Conservation (phyloP, 2,888 invertebrate genomes). For the Omphaloscelis lunosa region DNA sequence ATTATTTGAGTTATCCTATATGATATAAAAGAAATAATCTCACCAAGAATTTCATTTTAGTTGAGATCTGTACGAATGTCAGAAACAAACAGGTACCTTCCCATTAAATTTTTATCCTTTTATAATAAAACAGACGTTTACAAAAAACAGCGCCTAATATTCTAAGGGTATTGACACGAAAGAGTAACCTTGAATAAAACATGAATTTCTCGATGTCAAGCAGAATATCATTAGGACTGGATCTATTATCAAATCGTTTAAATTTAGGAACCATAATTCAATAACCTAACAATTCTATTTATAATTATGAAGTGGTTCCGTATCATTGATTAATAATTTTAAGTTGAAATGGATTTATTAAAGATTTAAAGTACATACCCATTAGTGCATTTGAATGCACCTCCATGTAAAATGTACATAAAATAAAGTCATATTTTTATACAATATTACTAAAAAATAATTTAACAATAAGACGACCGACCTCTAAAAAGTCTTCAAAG, state of each 20-base stretch:
- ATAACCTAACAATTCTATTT: slow-evolving; percentile 16
- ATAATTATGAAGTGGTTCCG: slow-evolving; percentile 7
- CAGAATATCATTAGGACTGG: slow-evolving; percentile 52
- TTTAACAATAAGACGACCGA: too few species aligned
- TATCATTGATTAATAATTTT: neutral
- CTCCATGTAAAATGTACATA: neutral
- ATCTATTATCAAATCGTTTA: slow-evolving; percentile 50
- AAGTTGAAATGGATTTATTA: neutral
- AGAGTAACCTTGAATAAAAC: slow-evolving; percentile 70
- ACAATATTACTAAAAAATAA: too few species aligned
- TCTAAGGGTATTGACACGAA: slow-evolving; percentile 71
- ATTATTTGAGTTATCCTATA: neutral
- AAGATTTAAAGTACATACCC: neutral
- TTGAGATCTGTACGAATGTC: slow-evolving; percentile 72
- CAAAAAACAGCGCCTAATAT: slow-evolving; percentile 66
- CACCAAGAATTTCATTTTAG: slow-evolving; percentile 80
- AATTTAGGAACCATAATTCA: slow-evolving; percentile 38
- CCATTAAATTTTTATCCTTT: slow-evolving; percentile 65
- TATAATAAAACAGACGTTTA: slow-evolving; percentile 71
- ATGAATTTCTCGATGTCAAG: slow-evolving; percentile 62
- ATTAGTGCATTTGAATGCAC: neutral
- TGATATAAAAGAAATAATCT: slow-evolving; percentile 53
- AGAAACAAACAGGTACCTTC: slow-evolving; percentile 73
- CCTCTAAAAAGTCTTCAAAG: too few species aligned
- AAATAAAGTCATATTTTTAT: neutral